These are phyloP conservation scores for Oscarella lobularis DNA, from an alignment of 37 sponge, comb jelly and placozoan genomes.

Conservation along the genomic window DNA sequence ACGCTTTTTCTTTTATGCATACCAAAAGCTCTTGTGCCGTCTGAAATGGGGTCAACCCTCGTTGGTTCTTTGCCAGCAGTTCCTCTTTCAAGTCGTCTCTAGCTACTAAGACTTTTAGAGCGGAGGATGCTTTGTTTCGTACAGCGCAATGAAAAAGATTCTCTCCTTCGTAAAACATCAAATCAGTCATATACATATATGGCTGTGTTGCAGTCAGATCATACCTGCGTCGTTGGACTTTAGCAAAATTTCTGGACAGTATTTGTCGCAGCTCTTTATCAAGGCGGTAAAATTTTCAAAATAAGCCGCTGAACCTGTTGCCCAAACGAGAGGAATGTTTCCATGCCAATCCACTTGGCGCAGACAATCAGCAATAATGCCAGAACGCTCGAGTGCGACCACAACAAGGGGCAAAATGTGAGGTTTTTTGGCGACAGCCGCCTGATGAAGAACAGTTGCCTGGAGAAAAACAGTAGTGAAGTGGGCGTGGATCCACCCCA, in stretches of 20 bases:
- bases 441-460: not conserved
- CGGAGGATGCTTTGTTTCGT: not conserved
- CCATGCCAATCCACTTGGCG: not conserved
- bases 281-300: not conserved
- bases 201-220: no score
- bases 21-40: not conserved
- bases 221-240: not conserved
- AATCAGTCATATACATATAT: no score
- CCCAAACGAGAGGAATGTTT: not conserved
- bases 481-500: no score
- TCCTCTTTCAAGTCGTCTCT: not conserved
- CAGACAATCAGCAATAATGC: not conserved
- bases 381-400: not conserved
- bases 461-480: not conserved
- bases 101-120: not conserved
- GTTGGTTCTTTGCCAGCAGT: not conserved
- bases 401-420: not conserved
- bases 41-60: not conserved
- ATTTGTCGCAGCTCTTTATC: not conserved
- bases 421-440: not conserved
- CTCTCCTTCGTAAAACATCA: not conserved
- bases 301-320: not conserved
- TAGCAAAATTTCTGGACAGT: not conserved
- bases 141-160: not conserved
- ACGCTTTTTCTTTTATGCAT: not conserved